Percentiles rank a stretch among this genome's conserved stretches.
phyloP scores from a whole-genome alignment of 2,797 vertebrate genomes.

The Adelosebastes latens region DNA sequence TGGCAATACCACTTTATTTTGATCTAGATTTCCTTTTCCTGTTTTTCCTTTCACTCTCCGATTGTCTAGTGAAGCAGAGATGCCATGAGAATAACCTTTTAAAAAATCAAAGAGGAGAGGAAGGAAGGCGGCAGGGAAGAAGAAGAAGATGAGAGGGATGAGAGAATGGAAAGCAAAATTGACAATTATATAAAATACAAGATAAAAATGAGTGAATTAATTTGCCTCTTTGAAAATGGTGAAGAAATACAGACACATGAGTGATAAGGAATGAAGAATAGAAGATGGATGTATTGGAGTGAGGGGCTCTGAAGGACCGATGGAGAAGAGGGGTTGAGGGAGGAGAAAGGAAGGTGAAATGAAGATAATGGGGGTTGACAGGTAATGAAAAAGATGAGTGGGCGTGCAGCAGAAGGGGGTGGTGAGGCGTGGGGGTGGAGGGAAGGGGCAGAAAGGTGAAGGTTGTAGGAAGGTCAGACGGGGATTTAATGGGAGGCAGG shows the following conservation, averaged over 20 bases:
- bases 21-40: constrained; percentile 2
- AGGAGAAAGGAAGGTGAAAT: constrained; percentile 14
- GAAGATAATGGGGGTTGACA: constrained; percentile 6
- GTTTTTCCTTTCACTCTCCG: constrained; percentile 3
- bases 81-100: constrained; percentile 24
- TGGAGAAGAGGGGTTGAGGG: background rate
- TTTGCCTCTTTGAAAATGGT: background rate
- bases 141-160: background rate
- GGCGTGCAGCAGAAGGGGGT: background rate
- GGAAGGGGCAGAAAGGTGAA: constrained; percentile 38
- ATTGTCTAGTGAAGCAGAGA: background rate
- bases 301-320: background rate
- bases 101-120: background rate
- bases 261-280: background rate
- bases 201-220: background rate
- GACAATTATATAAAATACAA: background rate
- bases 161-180: background rate
- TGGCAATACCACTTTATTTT: background rate
- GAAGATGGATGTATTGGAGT: background rate
- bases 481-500: constrained; percentile 34
- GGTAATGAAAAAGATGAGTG: constrained; percentile 16
- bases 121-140: background rate
- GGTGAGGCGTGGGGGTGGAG: background rate
- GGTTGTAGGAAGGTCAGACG: constrained; percentile 51
- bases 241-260: background rate